Evolutionary conservation across 2,888 invertebrate genomes (phyloP), one percentile per base, ranked within the genome.

Genomic region (Andrena minutula): DNA sequence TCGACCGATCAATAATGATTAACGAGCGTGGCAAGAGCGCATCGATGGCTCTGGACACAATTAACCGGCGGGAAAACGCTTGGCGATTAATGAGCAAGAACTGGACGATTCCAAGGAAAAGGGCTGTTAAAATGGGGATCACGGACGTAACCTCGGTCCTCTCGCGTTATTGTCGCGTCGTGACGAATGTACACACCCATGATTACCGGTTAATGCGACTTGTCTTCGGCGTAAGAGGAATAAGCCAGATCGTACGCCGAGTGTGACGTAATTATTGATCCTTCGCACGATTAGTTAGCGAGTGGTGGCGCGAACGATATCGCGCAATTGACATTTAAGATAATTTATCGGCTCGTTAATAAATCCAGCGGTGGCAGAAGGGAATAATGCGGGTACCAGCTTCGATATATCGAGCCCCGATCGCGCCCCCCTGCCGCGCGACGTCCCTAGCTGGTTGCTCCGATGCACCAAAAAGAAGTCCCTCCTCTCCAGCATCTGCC

Each of bases 271-370:
- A 84, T 75, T 73, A 53, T 53, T 73, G 85, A 87, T 84, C 87
- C 73, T 84, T 79, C 58, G 58, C 51, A 8, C 70, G 82, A 87
- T 84, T 77, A 65, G 49, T 66, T 61, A 71, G 41, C 53, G 71
- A 64, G 72, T 65, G 69, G 58, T 63, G 20, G 60, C 68, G 56
- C 69, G 75, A 56, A 23, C 79, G 84, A 53, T 84, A 77, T 73
- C 56, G 51, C 75, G 68, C 83, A 70, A 82, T 76, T 85, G 85
- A 83, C 87, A 85, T 86, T 86, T 81, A 63, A 73, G 75, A 83
- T 79, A 86, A 87, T 86, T 87, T 83, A 86, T 85, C 71, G 77
- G 58, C 74, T 30, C 23, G 74, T 80, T 83, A 80, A 83, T 80
- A 74, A 79, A 82, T 87, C 64, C 75, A 63, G 32, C 41, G 28